Base-by-base conservation (phyloP, 2,797 vertebrate species). In the Graptemys geographica region DNA sequence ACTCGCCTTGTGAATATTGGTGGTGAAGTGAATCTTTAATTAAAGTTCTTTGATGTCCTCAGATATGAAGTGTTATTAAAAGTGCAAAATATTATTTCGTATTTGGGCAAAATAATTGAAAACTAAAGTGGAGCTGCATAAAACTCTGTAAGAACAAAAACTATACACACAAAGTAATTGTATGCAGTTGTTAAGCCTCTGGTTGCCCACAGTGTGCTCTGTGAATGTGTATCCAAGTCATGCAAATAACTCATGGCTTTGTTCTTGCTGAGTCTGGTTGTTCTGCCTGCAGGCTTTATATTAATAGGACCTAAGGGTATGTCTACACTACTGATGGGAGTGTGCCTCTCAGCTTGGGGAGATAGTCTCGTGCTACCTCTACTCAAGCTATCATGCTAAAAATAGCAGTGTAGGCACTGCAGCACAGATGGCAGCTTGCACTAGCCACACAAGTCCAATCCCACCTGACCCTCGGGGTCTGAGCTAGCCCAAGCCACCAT, bases 11-110 rank as follows among this genome's bases (percentile, higher is more conserved):
- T 82, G 96, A 91, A 90, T 37, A 72, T 96, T 97, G 96, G 96
- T 96, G 96, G 96, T 91, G 81, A 95, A 96, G 93, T 97, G 96
- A 96, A 96, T 96, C 96, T 53, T 94, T 96, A 94, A 93, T 85
- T 95, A 89, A 62, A 97, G 91, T 90, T 93, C 96, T 97, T 96
- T 97, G 95, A 96, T 96, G 90, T 97, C 90, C 94, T 94, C 89
- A 94, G 95, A 96, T 96, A 95, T 94, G 92, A 89, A 72, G 21
- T 72, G 92, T 72, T 59, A 31, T 84, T 97, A 96, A 96, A 95
- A 91, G 95, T 94, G 79, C 28, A 95, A 96, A 96, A 92, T 93
- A 96, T 95, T 96, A 97, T 97, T 97, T 90, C 87, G 72, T 95
- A 87, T 96, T 97, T 96, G 85, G 90, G 89, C 92, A 96, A 97